Base-by-base conservation (phyloP, 2,888 invertebrate genomes). In the Heliconius ethilla region DNA sequence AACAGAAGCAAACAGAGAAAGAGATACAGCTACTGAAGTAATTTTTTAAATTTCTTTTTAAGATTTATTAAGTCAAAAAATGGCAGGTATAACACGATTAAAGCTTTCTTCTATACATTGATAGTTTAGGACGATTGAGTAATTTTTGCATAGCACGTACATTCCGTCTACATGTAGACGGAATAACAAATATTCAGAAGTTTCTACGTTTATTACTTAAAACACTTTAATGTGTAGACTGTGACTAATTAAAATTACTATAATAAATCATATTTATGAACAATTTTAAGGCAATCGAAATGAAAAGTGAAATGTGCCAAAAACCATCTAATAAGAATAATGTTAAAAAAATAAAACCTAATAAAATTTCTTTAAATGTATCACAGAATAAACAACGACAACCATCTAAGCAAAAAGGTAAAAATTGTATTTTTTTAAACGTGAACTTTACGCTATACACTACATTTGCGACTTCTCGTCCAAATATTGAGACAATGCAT, bases 1-100 rank as follows among this genome's bases (percentile, higher is more conserved):
- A 18, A 63, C 76, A 27, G 83, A 85, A 1, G 87, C 83, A 82
- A 78, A 83, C 63, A 72, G 86, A 22, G 82, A 86, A 40, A 86
- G 86, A 25, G 87, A 89, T 72, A 87, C 84, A 33, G 84, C 85
- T 27, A 92, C 91, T 25, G 92, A 92, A 89, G 92, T 92, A 88
- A 11, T 18, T 25, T 45, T n/a, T 69, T 40, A 27, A 27, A 33
- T 25, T 62, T n/a, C 3, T 27, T 59, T 25, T n/a, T 37, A 7
- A n/a, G 3, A n/a, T 59, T n/a, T 22, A 59, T 59, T 59, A n/a
- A n/a, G 59, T 0, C 9, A 59, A 3, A 37, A 59, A 59, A 59
- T 59, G 18, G 51, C 1, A 40, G 40, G 6, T 7, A 45, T 45
- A 45, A 45, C 15, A 45, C 15, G 51, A 18, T 51, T 51, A 51